phyloP scores from a whole-genome alignment of 2,113 vertebrate species.

The Orientallactaga bullata region DNA sequence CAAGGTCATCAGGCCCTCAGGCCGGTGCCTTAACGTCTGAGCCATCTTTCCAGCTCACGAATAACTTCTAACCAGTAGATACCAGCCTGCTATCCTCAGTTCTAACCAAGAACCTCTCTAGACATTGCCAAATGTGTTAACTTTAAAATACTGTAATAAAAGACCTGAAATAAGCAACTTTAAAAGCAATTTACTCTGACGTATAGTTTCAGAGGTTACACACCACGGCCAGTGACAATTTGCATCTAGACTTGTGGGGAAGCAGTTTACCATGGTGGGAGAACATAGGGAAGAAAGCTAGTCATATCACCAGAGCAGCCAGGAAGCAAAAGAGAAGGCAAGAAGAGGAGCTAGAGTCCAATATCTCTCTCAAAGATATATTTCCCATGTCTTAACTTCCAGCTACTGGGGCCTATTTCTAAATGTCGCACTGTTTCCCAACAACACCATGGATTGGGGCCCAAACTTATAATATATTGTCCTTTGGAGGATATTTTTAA shows the following conservation, averaged over 20 bases:
- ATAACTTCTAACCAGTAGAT: background rate
- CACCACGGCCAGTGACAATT: background rate
- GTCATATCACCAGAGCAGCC: too few species aligned
- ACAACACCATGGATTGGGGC: too few species aligned
- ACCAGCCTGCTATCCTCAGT: background rate
- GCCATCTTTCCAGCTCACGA: too few species aligned
- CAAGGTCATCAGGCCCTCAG: too few species aligned
- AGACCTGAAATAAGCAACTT: background rate
- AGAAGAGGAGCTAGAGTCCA: too few species aligned
- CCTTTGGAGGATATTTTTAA: too few species aligned
- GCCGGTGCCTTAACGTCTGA: too few species aligned
- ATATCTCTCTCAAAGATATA: background rate
- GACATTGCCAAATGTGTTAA: background rate
- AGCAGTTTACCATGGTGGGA: background rate
- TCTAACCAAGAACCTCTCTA: background rate
- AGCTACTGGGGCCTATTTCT: background rate
- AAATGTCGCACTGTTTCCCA: background rate
- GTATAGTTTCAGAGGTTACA: background rate
- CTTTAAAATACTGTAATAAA: background rate
- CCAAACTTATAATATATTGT: background rate
- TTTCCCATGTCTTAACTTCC: background rate
- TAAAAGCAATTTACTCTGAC: background rate
- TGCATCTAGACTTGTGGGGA: background rate
- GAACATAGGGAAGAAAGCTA: background rate
- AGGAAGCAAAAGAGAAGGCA: background rate